Evolutionary conservation across 2,113 vertebrate species (phyloP).

Genomic region (Dromas ardeola): DNA sequence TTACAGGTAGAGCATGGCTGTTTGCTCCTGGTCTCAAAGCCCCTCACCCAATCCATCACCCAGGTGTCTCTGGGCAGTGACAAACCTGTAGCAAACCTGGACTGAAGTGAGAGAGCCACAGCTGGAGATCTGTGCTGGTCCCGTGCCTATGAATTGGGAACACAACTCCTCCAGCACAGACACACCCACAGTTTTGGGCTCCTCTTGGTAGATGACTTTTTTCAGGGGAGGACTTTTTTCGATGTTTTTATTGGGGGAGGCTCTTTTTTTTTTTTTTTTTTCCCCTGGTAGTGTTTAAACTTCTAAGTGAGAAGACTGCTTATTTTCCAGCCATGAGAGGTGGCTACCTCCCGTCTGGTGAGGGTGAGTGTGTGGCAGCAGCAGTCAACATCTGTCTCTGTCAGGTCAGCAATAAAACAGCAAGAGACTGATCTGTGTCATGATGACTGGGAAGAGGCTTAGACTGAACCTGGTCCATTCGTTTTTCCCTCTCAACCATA

Average conservation of each 20-base stretch:
- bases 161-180: neutral
- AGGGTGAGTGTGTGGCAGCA: neutral
- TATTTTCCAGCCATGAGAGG: neutral
- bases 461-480: neutral
- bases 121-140: neutral
- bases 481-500: neutral
- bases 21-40: neutral
- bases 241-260: neutral
- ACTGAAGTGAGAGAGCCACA: neutral
- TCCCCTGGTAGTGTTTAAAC: neutral
- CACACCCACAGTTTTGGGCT: neutral
- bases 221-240: neutral
- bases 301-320: neutral
- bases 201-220: neutral
- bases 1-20: rapidly evolving
- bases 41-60: neutral
- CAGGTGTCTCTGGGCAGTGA: neutral
- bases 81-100: neutral
- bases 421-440: neutral
- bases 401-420: neutral
- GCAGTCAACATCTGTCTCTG: neutral
- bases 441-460: neutral
- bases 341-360: neutral
- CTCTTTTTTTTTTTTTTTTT: neutral
- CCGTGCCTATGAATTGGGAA: neutral